Evolutionary conservation across 2,797 vertebrate species (phyloP).

Genomic region (Remorina albescens): DNA sequence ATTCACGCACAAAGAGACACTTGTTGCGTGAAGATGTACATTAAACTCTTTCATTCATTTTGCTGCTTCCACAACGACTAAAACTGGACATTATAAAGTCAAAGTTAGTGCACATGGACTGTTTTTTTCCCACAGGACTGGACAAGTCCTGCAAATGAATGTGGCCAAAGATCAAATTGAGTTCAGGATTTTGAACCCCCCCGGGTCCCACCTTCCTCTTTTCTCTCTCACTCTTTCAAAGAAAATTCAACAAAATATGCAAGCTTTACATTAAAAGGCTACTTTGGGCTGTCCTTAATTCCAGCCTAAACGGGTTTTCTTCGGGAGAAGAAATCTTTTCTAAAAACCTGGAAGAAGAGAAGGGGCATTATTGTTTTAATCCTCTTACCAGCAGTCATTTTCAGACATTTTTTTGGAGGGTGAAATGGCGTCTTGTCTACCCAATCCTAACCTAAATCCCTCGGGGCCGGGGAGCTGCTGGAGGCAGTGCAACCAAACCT

Average conservation of each 20-base stretch:
- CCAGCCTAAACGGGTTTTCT: conserved; percentile 99
- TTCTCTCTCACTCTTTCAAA: conserved; percentile 56
- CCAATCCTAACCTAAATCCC: conserved; percentile 93
- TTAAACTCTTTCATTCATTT: background rate
- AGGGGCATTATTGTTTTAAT: conserved; percentile 99
- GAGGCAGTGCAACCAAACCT: conserved; percentile 85
- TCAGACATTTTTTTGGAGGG: conserved; percentile 93
- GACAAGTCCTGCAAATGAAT: conserved; percentile 59
- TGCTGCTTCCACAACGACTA: background rate
- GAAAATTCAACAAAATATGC: conserved; percentile 90
- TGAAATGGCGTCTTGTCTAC: conserved; percentile 94
- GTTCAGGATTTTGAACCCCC: conserved; percentile 65
- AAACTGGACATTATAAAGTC: background rate
- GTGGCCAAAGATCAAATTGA: conserved; percentile 80
- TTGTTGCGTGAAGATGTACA: conserved; percentile 55
- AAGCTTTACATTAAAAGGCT: conserved; percentile 94
- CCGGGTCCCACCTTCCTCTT: conserved; percentile 35
- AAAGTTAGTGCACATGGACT: conserved; percentile 10
- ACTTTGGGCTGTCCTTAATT: conserved; percentile 96
- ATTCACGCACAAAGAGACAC: conserved; percentile 28
- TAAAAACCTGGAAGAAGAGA: conserved; percentile 95
- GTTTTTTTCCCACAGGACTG: conserved; percentile 47
- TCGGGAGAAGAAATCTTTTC: conserved; percentile 99
- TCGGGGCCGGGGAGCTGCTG: conserved; percentile 88
- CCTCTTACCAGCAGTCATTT: conserved; percentile 99